These are phyloP conservation scores for Rhombomys opimus DNA, from an alignment of 2,113 vertebrate genomes.

Conservation along the genomic window DNA sequence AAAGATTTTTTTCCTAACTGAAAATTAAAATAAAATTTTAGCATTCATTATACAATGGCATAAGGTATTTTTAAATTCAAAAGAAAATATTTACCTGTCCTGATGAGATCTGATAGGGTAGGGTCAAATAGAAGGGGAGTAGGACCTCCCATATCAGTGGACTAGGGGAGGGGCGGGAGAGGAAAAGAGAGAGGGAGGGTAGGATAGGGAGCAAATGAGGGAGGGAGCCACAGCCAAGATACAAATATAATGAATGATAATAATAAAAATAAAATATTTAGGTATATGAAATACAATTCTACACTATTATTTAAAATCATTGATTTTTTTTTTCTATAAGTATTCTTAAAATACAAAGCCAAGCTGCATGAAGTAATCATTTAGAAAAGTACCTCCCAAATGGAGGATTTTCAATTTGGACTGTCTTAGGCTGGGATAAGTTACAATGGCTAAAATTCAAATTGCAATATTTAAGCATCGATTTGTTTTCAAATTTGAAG, in stretches of 20 bases:
- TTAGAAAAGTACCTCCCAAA: slow-evolving; percentile 47
- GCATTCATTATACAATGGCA: neutral
- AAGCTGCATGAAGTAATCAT: slow-evolving; percentile 2
- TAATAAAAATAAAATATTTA: neutral
- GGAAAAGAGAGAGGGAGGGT: too few species aligned
- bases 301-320: slow-evolving; percentile 26
- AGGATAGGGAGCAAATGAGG: too few species aligned
- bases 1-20: neutral
- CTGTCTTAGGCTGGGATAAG: slow-evolving; percentile 16
- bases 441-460: slow-evolving; percentile 68
- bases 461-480: slow-evolving; percentile 66
- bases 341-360: slow-evolving; percentile 7
- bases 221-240: too few species aligned
- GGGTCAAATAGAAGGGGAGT: too few species aligned
- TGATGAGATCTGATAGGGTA: too few species aligned
- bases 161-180: too few species aligned
- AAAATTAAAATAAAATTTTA: neutral
- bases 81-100: too few species aligned
- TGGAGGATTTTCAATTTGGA: slow-evolving; percentile 38
- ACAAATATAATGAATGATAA: too few species aligned
- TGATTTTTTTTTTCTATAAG: neutral
- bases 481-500: slow-evolving; percentile 75
- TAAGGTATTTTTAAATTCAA: neutral
- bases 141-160: too few species aligned
- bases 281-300: neutral